Evolutionary conservation across 2,888 invertebrate genomes (phyloP).

Genomic region (Agonopterix heracliana): DNA sequence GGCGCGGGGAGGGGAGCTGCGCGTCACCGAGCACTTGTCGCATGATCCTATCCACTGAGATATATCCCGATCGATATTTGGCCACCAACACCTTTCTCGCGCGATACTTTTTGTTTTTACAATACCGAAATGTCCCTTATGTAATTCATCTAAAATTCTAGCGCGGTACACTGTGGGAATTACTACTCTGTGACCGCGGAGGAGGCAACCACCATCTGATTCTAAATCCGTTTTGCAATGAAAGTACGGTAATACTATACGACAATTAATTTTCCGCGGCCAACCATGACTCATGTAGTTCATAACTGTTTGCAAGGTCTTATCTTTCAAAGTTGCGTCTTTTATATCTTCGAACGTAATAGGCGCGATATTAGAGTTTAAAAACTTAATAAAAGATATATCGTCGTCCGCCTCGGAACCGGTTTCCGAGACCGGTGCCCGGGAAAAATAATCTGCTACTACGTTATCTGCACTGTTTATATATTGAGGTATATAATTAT

Average conservation of each 20-base stretch:
- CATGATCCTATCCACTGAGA: too few relatives aligned
- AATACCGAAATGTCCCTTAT: neutral
- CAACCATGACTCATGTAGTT: neutral
- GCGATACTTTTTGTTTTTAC: neutral
- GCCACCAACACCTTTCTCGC: neutral
- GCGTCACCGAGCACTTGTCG: too few relatives aligned
- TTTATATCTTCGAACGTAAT: neutral
- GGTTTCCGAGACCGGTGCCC: too few relatives aligned
- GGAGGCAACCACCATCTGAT: neutral
- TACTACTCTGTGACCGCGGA: constrained; percentile 6
- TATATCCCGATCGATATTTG: too few relatives aligned
- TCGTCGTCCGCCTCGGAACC: constrained; percentile 10
- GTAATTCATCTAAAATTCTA: too few relatives aligned
- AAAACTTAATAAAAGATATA: too few relatives aligned
- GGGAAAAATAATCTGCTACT: too few relatives aligned
- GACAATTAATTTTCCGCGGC: neutral
- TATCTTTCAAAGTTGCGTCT: neutral
- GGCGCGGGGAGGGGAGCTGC: too few relatives aligned
- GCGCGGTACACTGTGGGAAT: too few relatives aligned
- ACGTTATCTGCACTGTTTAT: too few relatives aligned
- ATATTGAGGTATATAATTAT: too few relatives aligned
- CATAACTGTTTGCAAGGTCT: neutral
- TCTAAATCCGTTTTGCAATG: neutral
- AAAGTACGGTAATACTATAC: neutral
- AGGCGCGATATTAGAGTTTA: neutral